Conservation (phyloP, 2,113 vertebrate species). For the Platysternon megacephalum region DNA sequence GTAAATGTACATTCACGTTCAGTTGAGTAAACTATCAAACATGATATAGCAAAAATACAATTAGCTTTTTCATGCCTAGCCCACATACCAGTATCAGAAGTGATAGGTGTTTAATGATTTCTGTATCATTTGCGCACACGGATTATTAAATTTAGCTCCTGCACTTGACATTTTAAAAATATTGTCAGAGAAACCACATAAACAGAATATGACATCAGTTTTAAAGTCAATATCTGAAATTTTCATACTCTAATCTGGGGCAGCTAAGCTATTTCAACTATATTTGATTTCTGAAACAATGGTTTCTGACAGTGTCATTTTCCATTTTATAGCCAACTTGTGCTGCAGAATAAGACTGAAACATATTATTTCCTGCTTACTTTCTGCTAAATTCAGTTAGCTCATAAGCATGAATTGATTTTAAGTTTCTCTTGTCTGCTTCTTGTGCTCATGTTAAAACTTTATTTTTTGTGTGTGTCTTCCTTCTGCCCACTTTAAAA, state of each 20-base stretch:
- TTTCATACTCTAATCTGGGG: background rate
- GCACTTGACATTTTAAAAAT: background rate
- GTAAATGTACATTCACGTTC: background rate
- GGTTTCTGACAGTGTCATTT: slow-evolving; percentile 60
- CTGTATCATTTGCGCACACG: background rate
- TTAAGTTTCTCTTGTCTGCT: slow-evolving; percentile 31
- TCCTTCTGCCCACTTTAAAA: background rate
- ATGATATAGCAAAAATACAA: background rate
- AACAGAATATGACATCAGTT: slow-evolving; percentile 19
- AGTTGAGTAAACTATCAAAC: background rate
- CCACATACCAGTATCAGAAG: background rate
- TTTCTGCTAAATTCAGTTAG: slow-evolving; percentile 36
- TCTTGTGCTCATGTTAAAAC: slow-evolving; percentile 27
- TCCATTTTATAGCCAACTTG: slow-evolving; percentile 46
- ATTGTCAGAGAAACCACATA: background rate
- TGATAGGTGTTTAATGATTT: background rate
- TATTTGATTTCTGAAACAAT: slow-evolving; percentile 34
- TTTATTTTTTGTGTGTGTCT: slow-evolving; percentile 10
- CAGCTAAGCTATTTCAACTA: slow-evolving; percentile 25
- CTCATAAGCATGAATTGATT: slow-evolving; percentile 33
- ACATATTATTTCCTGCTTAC: slow-evolving; percentile 43
- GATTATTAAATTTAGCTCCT: background rate
- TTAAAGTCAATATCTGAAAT: slow-evolving; percentile 33
- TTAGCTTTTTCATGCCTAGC: background rate
- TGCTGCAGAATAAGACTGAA: slow-evolving; percentile 36